Evolutionary conservation across 2,113 vertebrate genomes (phyloP).

Genomic region (Psammodynastes pulverulentus): DNA sequence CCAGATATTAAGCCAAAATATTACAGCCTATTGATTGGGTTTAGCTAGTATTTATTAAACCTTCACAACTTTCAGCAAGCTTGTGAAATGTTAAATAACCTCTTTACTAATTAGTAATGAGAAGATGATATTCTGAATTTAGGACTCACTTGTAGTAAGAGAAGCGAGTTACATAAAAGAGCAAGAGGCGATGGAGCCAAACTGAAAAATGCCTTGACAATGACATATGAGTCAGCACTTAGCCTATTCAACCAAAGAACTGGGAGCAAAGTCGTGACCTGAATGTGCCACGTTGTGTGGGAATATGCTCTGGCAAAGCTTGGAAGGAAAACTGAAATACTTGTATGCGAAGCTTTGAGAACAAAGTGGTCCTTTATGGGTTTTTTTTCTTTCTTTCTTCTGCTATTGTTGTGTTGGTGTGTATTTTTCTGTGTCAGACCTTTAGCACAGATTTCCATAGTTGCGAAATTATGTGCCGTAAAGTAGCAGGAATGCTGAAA

Average conservation of each 20-base stretch:
- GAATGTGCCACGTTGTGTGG: slow-evolving; percentile 1
- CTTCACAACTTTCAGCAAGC: background rate
- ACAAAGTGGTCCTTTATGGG: slow-evolving; percentile 6
- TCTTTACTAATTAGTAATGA: background rate
- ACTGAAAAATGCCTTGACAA: slow-evolving; percentile 12
- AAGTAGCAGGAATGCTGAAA: background rate
- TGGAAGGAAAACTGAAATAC: background rate
- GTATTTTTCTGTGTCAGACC: background rate
- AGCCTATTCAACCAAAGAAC: background rate
- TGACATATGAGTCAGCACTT: slow-evolving; percentile 18
- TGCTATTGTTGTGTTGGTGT: background rate
- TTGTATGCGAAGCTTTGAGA: background rate
- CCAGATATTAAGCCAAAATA: background rate
- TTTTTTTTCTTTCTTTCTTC: background rate
- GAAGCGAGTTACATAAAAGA: slow-evolving; percentile 20
- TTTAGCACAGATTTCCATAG: background rate
- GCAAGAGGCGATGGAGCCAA: background rate
- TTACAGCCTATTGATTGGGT: background rate
- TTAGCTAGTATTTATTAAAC: background rate
- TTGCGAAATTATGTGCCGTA: background rate
- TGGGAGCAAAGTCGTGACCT: slow-evolving; percentile 13
- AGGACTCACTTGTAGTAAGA: background rate
- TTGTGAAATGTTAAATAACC: background rate
- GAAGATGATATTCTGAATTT: background rate
- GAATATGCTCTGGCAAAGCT: background rate